Evolutionary conservation across 2,113 vertebrate genomes (phyloP).

Genomic region (Perca schrenkii): DNA sequence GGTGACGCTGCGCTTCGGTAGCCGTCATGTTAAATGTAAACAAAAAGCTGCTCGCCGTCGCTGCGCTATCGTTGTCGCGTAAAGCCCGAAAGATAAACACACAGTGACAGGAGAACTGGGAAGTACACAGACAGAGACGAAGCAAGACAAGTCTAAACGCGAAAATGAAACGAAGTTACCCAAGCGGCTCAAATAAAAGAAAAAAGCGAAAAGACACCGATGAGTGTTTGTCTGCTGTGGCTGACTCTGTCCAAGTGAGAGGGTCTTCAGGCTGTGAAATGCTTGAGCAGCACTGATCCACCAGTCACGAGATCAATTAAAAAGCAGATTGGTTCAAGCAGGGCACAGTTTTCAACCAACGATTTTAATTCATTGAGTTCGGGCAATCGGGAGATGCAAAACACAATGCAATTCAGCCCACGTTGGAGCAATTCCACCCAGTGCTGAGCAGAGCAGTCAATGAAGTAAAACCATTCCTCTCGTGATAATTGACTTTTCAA

Average conservation of each 20-base stretch:
- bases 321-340: slow-evolving; percentile 10
- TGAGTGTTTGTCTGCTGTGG: neutral
- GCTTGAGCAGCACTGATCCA: slow-evolving; percentile 22
- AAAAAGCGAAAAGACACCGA: too few species aligned
- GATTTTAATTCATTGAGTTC: neutral
- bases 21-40: too few species aligned
- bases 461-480: neutral
- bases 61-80: too few species aligned
- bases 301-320: slow-evolving; percentile 13
- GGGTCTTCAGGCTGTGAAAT: slow-evolving; percentile 27
- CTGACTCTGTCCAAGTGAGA: neutral
- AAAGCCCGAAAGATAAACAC: too few species aligned
- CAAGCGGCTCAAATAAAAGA: too few species aligned
- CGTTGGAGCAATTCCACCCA: neutral
- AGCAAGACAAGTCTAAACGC: too few species aligned
- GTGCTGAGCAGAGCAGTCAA: neutral
- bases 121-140: too few species aligned
- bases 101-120: too few species aligned
- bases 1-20: too few species aligned
- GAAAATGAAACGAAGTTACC: too few species aligned
- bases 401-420: neutral
- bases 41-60: too few species aligned
- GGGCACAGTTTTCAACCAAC: neutral
- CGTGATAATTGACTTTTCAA: neutral
- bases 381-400: neutral